phyloP scores from a whole-genome alignment of 2,113 vertebrate genomes.

The Prunella fulvescens region DNA sequence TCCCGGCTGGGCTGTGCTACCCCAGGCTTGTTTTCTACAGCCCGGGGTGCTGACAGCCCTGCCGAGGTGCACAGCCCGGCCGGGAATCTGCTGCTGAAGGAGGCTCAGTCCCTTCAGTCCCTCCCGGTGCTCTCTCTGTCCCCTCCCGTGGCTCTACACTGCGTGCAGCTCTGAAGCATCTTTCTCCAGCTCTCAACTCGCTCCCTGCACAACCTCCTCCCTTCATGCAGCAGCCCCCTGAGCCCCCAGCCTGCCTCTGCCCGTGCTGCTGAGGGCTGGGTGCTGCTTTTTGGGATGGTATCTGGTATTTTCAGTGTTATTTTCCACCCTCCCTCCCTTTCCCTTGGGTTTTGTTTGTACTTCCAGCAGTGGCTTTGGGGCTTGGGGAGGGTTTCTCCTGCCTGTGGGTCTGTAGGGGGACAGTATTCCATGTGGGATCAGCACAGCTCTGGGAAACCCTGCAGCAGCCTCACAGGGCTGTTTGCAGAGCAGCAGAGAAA shows the following conservation, averaged over 20 bases:
- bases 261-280: background rate
- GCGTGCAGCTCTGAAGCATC: background rate
- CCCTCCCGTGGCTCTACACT: accelerated
- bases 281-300: background rate
- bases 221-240: accelerated
- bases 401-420: background rate
- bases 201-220: background rate
- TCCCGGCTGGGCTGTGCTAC: background rate
- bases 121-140: background rate
- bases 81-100: background rate
- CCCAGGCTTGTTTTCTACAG: background rate
- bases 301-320: background rate
- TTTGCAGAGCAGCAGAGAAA: background rate
- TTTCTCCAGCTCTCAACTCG: background rate
- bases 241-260: background rate
- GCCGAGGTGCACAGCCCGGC: background rate
- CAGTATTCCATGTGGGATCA: background rate
- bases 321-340: background rate
- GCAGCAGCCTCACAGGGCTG: background rate
- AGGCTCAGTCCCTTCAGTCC: background rate
- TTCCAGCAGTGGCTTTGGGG: background rate
- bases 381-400: background rate
- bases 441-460: accelerated
- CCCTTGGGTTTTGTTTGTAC: background rate
- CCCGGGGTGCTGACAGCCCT: background rate